Base-by-base conservation (phyloP, 2,113 vertebrate genomes). In the Puma concolor region DNA sequence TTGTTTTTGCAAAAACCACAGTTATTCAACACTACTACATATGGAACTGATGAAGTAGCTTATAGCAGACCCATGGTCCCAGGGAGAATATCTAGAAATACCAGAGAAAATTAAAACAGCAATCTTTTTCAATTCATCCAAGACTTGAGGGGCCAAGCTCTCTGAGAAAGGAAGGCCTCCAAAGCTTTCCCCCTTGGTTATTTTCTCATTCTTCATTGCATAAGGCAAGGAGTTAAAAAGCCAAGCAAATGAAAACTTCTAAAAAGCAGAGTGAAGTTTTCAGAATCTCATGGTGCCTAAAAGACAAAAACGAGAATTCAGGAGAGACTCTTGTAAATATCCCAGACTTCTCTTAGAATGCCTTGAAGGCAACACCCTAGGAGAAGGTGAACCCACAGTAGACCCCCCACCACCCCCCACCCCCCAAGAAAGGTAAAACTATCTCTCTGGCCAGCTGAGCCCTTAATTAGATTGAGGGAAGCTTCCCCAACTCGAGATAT, bases 1-100 rank as follows among this genome's bases (percentile, higher is more conserved):
- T 97, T 94, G 74, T 48, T 76, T 96, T 94, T 86, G 44, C 7
- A 64, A 74, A 93, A 90, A 36, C 29, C 27, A 88, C 33, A 52
- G 74, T 91, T 96, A 87, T 83, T 94, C 86, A 83, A 89, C 67
- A 69, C 7, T 79, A 50, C n/a, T 83, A 27, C 41, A 87, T 92
- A 52, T 44, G 66, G 41, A 36, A 87, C 48, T 74, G 31, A 83
- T n/a, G 14, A 64, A 88, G 21, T 60, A 86, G 38, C 52, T 94
- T 67, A 5, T 67, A 79, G 29, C n/a, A 95, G 14, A 80, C 27
- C 27, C 41, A 5, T 79, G 48, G 8, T 88, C 50, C 44, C 36
- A 82, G 54, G 23, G 91, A 88, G 76, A 91, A 38, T 48, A 95
- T 57, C 8, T 19, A 74, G 38, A 94, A 92, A 87, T 48, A 27